Evolutionary conservation across 2,888 invertebrate species (phyloP).

Genomic region (Helobdella robusta): DNA sequence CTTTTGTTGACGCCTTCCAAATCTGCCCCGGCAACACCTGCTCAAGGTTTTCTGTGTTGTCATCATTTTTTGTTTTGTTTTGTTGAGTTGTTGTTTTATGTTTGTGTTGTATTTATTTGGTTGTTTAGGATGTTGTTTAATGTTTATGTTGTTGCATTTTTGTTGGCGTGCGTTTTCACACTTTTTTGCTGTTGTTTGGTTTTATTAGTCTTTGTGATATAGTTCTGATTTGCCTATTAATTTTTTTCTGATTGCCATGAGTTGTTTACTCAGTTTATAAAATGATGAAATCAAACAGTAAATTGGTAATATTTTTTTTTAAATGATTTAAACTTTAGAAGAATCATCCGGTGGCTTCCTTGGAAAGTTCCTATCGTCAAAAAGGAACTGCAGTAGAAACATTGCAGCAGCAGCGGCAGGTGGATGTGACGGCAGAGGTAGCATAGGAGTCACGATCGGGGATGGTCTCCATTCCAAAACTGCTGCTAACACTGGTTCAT

Average conservation of each 20-base stretch:
- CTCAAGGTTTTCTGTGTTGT: slow-evolving; percentile 38
- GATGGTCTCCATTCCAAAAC: no score
- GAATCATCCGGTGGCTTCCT: not conserved
- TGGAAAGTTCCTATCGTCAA: slow-evolving; percentile 14
- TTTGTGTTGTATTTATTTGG: not conserved
- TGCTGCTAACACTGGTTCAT: no score
- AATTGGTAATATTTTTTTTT: no score
- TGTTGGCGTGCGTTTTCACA: not conserved
- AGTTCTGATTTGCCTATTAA: not conserved
- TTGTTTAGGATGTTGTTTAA: not conserved
- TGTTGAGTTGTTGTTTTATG: not conserved
- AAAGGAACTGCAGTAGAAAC: not conserved
- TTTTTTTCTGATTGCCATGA: not conserved
- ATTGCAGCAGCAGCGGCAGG: not conserved
- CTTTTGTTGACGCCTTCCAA: slow-evolving; percentile 27
- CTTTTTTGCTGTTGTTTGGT: not conserved
- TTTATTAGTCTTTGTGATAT: not conserved
- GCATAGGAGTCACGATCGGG: no score
- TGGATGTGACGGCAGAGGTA: no score
- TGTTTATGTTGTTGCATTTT: slow-evolving; percentile 1
- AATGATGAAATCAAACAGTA: no score
- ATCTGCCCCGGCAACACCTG: slow-evolving; percentile 32
- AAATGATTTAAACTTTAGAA: no score
- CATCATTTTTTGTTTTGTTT: no score
- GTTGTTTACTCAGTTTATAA: not conserved